Evolutionary conservation across 2,113 vertebrate species (phyloP), one percentile per base, ranked within the genome.

Genomic region (Ammospiza nelsoni): DNA sequence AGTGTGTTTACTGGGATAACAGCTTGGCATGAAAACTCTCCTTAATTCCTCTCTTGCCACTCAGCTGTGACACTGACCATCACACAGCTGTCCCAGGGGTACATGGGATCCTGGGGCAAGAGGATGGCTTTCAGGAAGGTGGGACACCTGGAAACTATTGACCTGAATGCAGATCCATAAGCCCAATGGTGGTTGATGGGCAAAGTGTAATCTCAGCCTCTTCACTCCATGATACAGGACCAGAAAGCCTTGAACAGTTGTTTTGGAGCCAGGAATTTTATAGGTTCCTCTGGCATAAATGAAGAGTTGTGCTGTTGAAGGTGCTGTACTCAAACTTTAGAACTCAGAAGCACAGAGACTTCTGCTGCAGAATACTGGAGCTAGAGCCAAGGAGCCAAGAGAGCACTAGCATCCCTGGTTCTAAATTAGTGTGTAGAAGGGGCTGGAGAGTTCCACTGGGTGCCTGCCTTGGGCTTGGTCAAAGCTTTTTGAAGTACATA

Each of bases 91-190:
- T 85, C 35, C 66, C 33, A 41, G 48, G 52, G 10, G 4, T 12
- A 3, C 11, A 6, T 2, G 7, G 33, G 28, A 65, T 48, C 9
- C 17, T 0, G 0, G 3, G 11, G 3, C 3, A 2, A 18, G 20
- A 27, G 17, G 1, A 1, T 33, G 29, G 24, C 15, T 84, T 52
- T 76, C 22, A 28, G n/a, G n/a, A 57, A 62, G 21, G 59, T 37
- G 28, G 2, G 17, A 0, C 25, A 35, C 7, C 6, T 39, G 67
- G 66, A 61, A 89, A 37, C 9, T 41, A 0, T 27, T 58, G 18
- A 5, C 16, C 25, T 86, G 63, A 46, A 21, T 52, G 15, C 1
- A 4, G 15, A 54, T 46, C 21, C 48, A 39, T 43, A 14, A 71
- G 12, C 21, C 22, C n/a, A 66, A 5, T 5, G 41, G 14, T 19